A percentile compares a stretch with the other conserved stretches of the same genome.
phyloP scores from a whole-genome alignment of 2,797 vertebrate species.

The Chrysocyon brachyurus region DNA sequence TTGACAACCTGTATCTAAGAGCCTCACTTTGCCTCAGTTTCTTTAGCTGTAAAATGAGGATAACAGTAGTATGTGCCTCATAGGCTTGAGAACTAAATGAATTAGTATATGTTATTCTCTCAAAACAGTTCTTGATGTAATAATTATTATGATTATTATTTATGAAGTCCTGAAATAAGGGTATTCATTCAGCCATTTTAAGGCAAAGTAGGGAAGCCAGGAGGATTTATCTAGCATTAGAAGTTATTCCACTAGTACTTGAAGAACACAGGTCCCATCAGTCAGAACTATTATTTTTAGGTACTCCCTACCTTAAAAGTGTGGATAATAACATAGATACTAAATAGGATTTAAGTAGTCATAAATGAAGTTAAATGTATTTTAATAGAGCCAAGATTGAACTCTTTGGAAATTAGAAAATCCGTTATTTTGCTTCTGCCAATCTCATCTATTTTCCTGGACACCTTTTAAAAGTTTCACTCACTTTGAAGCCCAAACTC shows the following conservation, averaged over 20 bases:
- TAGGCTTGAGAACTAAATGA: not conserved
- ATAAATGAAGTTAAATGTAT: conserved; percentile 54
- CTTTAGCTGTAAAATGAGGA: not conserved
- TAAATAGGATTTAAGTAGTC: conserved; percentile 49
- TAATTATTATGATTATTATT: conserved; percentile 10
- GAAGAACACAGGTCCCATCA: not conserved
- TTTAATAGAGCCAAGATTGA: conserved; percentile 56
- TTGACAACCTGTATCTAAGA: not conserved
- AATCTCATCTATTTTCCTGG: conserved; percentile 58
- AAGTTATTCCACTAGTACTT: not conserved
- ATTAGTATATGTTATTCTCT: not conserved
- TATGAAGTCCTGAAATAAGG: conserved; percentile 10
- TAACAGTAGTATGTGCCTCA: not conserved
- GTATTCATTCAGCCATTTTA: not conserved
- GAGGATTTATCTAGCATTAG: not conserved
- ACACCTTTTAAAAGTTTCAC: conserved; percentile 21
- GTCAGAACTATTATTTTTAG: not conserved
- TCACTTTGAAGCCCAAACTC: conserved; percentile 13
- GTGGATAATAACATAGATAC: conserved; percentile 26
- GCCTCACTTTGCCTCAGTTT: not conserved
- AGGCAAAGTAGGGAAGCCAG: not conserved
- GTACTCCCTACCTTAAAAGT: not conserved
- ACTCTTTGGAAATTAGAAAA: conserved; percentile 66
- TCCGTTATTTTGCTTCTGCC: conserved; percentile 58
- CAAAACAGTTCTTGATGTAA: not conserved